These are phyloP conservation scores for Drosophila crucigera DNA, from an alignment of 2,888 invertebrate species.

Conservation along the genomic window DNA sequence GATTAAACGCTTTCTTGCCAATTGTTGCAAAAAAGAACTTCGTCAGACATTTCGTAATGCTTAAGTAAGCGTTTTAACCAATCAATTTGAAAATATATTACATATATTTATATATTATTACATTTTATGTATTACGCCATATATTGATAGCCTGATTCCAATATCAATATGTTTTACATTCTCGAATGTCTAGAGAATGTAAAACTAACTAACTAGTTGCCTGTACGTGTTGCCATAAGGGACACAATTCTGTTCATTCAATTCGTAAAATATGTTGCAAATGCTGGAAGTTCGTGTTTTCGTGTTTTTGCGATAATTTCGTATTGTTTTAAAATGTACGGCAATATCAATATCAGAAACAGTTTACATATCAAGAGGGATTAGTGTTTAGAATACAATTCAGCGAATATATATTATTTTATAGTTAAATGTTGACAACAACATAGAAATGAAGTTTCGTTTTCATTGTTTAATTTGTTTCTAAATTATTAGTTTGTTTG, in stretches of 20 bases:
- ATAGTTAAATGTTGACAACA: not conserved
- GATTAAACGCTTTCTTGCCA: not conserved
- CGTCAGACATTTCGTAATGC: not conserved
- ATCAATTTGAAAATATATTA: not conserved
- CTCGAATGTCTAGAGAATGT: not conserved
- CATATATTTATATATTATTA: not conserved
- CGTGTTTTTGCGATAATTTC: not conserved
- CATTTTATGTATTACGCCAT: not conserved
- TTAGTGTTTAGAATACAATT: not conserved
- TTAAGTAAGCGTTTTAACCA: not conserved
- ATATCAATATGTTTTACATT: not conserved
- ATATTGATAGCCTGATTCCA: not conserved
- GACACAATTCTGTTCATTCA: not conserved
- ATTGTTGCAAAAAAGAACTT: not conserved
- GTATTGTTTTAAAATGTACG: not conserved
- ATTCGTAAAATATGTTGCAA: not conserved
- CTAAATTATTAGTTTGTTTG: not conserved
- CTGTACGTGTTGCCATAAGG: not conserved
- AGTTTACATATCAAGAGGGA: not conserved
- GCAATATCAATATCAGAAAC: not conserved
- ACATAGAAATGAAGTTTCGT: fast-evolving
- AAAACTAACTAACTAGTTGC: not conserved
- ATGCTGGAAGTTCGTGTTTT: not conserved
- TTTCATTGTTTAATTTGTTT: not conserved
- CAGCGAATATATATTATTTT: not conserved